A percentile compares a stretch with the other conserved stretches of the same genome.
Evolutionary conservation across 2,113 vertebrate species (phyloP).

Genomic region (Lynx canadensis): DNA sequence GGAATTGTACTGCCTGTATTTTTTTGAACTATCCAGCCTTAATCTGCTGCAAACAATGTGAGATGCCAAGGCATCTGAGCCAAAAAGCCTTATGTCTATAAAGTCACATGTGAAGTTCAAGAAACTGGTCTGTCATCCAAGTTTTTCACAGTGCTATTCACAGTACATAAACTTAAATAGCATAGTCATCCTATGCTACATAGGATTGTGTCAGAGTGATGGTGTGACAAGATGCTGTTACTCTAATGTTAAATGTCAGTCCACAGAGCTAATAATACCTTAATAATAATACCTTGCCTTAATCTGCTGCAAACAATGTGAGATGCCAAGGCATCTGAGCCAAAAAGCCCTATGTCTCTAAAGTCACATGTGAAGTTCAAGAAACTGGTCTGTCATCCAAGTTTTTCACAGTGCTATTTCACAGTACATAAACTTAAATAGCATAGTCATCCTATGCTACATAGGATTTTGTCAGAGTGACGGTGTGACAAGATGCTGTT

Average conservation of each 20-base stretch:
- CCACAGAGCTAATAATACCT: conserved; percentile 88
- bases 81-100: conserved; percentile 79
- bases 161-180: too few relatives aligned
- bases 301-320: conserved; percentile 99
- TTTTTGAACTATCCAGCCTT: conserved; percentile 99
- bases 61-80: conserved; percentile 98
- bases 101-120: conserved; percentile 13
- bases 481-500: conserved; percentile 47
- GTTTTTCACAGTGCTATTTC: not conserved
- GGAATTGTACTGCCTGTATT: conserved; percentile 99
- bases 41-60: conserved; percentile 99
- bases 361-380: conserved; percentile 13
- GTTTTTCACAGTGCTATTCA: not conserved
- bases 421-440: too few relatives aligned
- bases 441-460: not conserved
- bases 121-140: not conserved
- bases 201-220: not conserved
- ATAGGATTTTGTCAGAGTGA: not conserved
- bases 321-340: conserved; percentile 98
- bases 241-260: conserved; percentile 84
- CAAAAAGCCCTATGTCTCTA: conserved; percentile 78
- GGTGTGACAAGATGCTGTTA: conserved; percentile 60
- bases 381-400: not conserved
- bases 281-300: conserved; percentile 84
- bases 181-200: not conserved